Evolutionary conservation across 1,140 invertebrate species (phyloP), one percentile per base, ranked within the genome.

Genomic region (Stratiolaelaps scimitus): DNA sequence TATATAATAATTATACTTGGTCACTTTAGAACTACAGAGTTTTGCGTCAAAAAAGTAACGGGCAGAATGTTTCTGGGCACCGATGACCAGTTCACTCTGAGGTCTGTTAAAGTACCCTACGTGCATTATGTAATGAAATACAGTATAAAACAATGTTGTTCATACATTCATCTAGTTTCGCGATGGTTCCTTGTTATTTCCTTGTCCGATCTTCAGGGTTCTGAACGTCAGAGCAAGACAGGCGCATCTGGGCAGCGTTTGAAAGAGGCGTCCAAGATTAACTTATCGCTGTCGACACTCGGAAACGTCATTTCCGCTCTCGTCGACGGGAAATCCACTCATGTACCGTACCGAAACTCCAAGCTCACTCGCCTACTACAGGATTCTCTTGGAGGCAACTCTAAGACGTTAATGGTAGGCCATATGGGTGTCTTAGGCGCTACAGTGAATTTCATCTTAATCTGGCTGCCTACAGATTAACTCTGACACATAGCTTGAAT

Each of bases 241-340:
- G 89, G 90, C 72, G 87, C 91, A 5, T 84, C 83, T 7, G 92
- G 92, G 23, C 82, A 89, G 60, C 80, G 91, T 13, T 78, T 96
- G 23, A 88, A 91, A 74, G 92, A 96, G 78, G 92, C 92, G 0
- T 89, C 88, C 1, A 95, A 95, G 76, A 96, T 96, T 69, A 96
- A 96, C 79, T 80, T 92, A 40, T 94, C 90, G 0, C 80, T 96
- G 0, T 94, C 91, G 2, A 91, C 89, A 5, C 76, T 96, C 26
- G 92, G 92, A 29, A 94, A 95, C 76, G 92, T 96, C 2, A 95
- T 96, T 70, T 92, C 89, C 13, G 90, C 92, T 19, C 76, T 96
- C 48, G 90, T 93, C 1, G 92, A 96, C 77, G 88, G 89, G 20
- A 92, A 93, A 77, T 88, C 85, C 71, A 90, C 85, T 0, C 92